Evolutionary conservation across 2,888 invertebrate species (phyloP).

Genomic region (Pocota personata): DNA sequence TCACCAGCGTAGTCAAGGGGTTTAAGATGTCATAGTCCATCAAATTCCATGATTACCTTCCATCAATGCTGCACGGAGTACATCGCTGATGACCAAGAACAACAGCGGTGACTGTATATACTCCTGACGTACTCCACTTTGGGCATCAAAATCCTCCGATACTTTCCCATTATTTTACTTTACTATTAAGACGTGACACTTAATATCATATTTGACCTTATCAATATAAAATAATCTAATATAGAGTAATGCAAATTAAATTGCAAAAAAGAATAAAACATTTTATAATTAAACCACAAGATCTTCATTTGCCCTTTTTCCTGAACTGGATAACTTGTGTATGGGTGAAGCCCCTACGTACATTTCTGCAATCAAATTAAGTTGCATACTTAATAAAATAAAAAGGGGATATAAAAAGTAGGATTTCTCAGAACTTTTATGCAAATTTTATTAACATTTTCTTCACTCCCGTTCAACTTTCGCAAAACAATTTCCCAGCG

Average conservation of each 20-base stretch:
- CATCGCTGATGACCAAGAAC: no score
- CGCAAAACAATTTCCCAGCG: slow-evolving; percentile 15
- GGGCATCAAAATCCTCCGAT: no score
- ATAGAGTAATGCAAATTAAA: not conserved
- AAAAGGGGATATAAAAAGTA: not conserved
- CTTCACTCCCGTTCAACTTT: slow-evolving; percentile 19
- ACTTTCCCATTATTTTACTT: no score
- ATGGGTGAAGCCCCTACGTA: not conserved
- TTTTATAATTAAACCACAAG: not conserved
- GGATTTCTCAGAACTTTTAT: slow-evolving; percentile 14
- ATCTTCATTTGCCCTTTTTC: not conserved
- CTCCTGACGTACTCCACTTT: no score
- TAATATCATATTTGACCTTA: no score
- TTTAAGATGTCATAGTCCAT: no score
- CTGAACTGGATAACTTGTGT: not conserved
- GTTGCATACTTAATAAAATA: not conserved
- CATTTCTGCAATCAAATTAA: not conserved
- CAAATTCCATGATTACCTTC: no score
- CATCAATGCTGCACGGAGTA: no score
- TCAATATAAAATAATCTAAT: no score
- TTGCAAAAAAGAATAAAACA: not conserved
- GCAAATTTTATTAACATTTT: slow-evolving; percentile 39
- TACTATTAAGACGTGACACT: no score
- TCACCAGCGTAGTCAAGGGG: no score
- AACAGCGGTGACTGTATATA: no score